Percentiles rank a stretch among this genome's conserved stretches.
phyloP scores from a whole-genome alignment of 2,888 invertebrate species.

The Sphinx pinastri region DNA sequence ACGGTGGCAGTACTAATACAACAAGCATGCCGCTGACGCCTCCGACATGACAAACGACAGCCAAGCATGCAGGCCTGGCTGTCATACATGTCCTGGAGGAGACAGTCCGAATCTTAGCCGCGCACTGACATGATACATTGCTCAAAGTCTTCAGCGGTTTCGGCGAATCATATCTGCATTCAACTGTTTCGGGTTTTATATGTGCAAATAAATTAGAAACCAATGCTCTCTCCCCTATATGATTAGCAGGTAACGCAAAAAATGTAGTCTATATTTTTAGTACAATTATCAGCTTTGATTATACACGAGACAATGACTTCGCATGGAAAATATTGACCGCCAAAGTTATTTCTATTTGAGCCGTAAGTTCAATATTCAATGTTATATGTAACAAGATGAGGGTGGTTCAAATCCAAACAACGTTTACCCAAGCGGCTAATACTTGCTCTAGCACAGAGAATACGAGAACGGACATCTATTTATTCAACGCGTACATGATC shows the following conservation, averaged over 20 bases:
- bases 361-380: too few species aligned
- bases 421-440: too few species aligned
- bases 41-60: slow-evolving; percentile 62
- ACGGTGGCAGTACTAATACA: neutral
- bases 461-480: neutral
- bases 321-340: too few species aligned
- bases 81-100: slow-evolving; percentile 13
- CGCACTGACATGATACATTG: slow-evolving; percentile 3
- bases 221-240: too few species aligned
- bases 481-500: neutral
- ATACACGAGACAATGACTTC: too few species aligned
- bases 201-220: too few species aligned
- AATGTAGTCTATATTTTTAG: too few species aligned
- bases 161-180: neutral
- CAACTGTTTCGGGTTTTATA: neutral
- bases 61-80: slow-evolving; percentile 45
- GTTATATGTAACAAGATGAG: too few species aligned
- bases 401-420: too few species aligned
- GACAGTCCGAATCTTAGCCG: slow-evolving; percentile 13
- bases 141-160: neutral
- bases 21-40: neutral
- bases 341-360: too few species aligned
- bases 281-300: too few species aligned
- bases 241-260: too few species aligned
- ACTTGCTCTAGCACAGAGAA: neutral